phyloP scores from a whole-genome alignment of 1,140 invertebrate genomes.

The Brachionus sp. region DNA sequence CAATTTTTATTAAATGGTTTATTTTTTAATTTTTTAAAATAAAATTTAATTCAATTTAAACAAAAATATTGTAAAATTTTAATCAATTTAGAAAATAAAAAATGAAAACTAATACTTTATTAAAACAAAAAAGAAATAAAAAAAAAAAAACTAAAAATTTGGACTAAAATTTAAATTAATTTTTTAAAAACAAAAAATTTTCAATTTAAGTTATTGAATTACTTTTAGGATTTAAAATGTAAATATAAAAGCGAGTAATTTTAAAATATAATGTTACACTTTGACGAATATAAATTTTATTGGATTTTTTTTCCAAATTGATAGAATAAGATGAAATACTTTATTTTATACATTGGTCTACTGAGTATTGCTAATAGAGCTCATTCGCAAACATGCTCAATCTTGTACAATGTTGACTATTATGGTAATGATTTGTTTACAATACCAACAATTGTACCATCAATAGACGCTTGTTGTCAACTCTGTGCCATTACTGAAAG shows the following conservation, averaged over 20 bases:
- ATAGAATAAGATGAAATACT: background rate
- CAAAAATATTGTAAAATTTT: background rate
- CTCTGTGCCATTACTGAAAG: background rate
- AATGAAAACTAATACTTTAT: background rate
- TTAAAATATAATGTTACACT: too few relatives aligned
- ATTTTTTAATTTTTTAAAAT: background rate
- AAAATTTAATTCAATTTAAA: background rate
- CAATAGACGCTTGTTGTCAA: background rate
- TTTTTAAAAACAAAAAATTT: too few relatives aligned
- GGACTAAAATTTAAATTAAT: too few relatives aligned
- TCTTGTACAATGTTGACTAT: background rate
- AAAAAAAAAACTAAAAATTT: too few relatives aligned
- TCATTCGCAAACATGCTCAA: background rate
- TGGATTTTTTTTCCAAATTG: background rate
- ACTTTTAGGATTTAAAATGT: too few relatives aligned
- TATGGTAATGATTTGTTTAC: slow-evolving; percentile 8
- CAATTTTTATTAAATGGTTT: background rate
- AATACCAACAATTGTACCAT: background rate
- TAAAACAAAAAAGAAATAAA: background rate
- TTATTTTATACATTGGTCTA: background rate
- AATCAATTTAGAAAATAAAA: background rate
- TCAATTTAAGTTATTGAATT: too few relatives aligned
- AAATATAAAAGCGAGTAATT: too few relatives aligned
- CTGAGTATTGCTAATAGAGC: background rate
- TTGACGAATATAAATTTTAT: too few relatives aligned